Evolutionary conservation across 1,140 invertebrate genomes (phyloP).

Genomic region (Pentalonia nigronervosa): DNA sequence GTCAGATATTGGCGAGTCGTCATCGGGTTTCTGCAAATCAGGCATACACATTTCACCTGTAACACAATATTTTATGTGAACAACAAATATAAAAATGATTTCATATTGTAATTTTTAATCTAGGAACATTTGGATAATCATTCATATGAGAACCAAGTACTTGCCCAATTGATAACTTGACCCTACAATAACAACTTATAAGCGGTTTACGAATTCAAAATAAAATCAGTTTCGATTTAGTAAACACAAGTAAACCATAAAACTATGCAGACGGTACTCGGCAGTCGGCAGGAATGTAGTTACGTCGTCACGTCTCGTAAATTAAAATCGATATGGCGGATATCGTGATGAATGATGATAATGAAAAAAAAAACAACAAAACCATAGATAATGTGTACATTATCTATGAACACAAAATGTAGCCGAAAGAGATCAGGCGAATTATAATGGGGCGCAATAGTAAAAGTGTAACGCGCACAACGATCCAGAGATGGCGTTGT

Average conservation of each 20-base stretch:
- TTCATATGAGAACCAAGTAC: neutral
- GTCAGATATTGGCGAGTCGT: constrained; percentile 28
- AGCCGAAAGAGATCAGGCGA: neutral
- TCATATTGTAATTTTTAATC: neutral
- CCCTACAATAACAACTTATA: neutral
- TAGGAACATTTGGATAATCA: neutral
- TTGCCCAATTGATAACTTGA: neutral
- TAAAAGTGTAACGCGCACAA: no score
- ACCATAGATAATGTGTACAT: no score
- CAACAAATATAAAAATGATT: neutral
- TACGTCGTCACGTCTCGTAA: neutral
- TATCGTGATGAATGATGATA: neutral
- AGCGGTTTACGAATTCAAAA: neutral
- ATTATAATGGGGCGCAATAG: no score
- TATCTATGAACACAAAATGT: neutral
- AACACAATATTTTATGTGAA: neutral
- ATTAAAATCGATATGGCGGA: constrained; percentile 19
- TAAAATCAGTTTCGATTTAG: neutral
- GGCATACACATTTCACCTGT: constrained; percentile 53
- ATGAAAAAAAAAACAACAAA: neutral
- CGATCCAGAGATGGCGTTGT: no score
- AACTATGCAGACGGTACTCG: neutral
- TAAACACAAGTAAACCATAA: neutral
- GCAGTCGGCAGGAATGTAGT: neutral
- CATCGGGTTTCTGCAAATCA: neutral